Conservation (phyloP, 1,140 invertebrate species). For the Atta cephalotes region DNA sequence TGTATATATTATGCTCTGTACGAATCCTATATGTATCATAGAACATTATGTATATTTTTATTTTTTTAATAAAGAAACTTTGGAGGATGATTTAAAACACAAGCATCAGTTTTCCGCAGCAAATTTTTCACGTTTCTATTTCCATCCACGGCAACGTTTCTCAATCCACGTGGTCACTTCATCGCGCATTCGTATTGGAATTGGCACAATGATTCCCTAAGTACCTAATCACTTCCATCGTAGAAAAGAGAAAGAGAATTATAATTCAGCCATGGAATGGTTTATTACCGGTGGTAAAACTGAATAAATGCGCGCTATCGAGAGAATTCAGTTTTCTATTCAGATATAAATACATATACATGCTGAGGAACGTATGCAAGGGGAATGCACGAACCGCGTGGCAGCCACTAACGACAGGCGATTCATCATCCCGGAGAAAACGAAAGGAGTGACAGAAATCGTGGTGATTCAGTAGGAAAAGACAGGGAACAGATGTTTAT, state of each 20-base stretch:
- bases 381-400: not conserved
- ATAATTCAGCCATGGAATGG: slow-evolving; percentile 32
- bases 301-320: slow-evolving; percentile 52
- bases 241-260: not conserved
- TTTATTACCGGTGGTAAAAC: slow-evolving; percentile 69
- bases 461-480: slow-evolving; percentile 74
- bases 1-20: not conserved
- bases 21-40: not conserved
- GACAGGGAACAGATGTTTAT: slow-evolving; percentile 70
- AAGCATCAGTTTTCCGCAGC: not conserved
- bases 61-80: not conserved
- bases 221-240: slow-evolving; percentile 39
- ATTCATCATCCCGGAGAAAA: slow-evolving; percentile 75
- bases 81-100: not conserved
- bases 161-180: slow-evolving; percentile 22
- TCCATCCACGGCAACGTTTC: slow-evolving; percentile 26
- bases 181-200: not conserved
- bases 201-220: slow-evolving; percentile 45
- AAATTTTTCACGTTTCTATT: slow-evolving; percentile 60
- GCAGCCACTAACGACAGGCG: slow-evolving; percentile 72
- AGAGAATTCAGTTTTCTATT: slow-evolving; percentile 38
- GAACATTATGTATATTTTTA: not conserved
- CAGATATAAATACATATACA: slow-evolving; percentile 45
- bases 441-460: slow-evolving; percentile 76
- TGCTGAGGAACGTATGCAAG: not conserved